These are phyloP conservation scores for Geophilus truncorum DNA, from an alignment of 2,888 invertebrate genomes.

Conservation along the genomic window DNA sequence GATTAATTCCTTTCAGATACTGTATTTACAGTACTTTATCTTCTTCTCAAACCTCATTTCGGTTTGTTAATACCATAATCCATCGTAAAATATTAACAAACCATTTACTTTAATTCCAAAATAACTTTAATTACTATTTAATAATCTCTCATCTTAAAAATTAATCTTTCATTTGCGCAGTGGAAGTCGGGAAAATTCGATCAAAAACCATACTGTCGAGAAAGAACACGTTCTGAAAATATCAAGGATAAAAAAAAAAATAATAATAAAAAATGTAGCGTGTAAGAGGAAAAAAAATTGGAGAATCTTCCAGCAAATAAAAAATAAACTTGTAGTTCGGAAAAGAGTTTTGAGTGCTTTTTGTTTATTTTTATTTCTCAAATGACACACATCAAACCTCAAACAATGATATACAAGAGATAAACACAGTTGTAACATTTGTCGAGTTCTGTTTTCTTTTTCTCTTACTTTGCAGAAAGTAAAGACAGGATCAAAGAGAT, in stretches of 20 bases:
- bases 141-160: neutral
- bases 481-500: neutral
- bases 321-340: neutral
- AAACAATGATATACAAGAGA: neutral
- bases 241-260: neutral
- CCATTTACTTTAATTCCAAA: neutral
- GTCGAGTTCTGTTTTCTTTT: too few species aligned
- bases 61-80: neutral
- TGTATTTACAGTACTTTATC: neutral
- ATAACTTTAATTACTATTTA: neutral
- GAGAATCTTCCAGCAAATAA: neutral
- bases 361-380: conserved; percentile 6
- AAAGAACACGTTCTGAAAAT: too few species aligned
- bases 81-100: neutral
- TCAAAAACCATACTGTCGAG: neutral
- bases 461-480: neutral
- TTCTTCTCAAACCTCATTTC: neutral
- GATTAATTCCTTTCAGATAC: neutral
- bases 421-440: neutral
- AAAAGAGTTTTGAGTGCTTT: conserved; percentile 13
- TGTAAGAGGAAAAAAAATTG: too few species aligned
- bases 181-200: too few species aligned
- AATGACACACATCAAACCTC: neutral
- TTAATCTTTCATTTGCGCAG: neutral
- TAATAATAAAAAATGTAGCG: neutral